These are phyloP conservation scores for Rhimphoctona megacephalus DNA, from an alignment of 2,888 invertebrate genomes.

Conservation along the genomic window DNA sequence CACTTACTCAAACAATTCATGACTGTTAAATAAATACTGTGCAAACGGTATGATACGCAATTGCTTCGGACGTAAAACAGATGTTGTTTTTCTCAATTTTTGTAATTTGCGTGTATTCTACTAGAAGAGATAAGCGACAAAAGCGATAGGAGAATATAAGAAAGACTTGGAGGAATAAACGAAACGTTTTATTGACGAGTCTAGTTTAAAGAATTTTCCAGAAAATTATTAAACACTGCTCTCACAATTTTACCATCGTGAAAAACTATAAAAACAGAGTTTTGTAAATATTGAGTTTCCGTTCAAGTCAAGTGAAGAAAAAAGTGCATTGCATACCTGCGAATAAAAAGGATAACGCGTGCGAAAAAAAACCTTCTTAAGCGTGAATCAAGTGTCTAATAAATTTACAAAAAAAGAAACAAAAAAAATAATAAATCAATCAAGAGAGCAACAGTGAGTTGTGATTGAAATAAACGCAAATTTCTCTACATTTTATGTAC, in stretches of 20 bases:
- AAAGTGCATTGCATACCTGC: slow-evolving; percentile 27
- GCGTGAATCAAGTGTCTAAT: slow-evolving; percentile 33
- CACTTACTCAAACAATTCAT: slow-evolving; percentile 3
- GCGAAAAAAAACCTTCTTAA: slow-evolving; percentile 30
- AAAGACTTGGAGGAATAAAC: neutral
- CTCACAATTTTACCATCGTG: neutral
- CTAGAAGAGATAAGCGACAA: slow-evolving; percentile 12
- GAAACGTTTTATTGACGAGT: neutral
- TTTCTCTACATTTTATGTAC: slow-evolving; percentile 76
- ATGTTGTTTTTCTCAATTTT: slow-evolving; percentile 1
- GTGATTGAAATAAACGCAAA: neutral
- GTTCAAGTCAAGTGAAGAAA: slow-evolving; percentile 1
- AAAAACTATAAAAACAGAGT: slow-evolving; percentile 20
- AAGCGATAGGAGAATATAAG: slow-evolving; percentile 30
- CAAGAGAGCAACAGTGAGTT: neutral
- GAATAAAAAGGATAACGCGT: slow-evolving; percentile 39
- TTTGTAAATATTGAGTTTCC: slow-evolving; percentile 1
- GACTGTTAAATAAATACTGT: neutral
- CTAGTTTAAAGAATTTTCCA: neutral
- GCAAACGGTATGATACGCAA: neutral
- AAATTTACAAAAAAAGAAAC: neutral
- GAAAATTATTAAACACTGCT: slow-evolving; percentile 16
- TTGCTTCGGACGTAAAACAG: neutral
- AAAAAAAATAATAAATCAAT: neutral
- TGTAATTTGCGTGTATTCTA: slow-evolving; percentile 2